Evolutionary conservation across 2,888 invertebrate species (phyloP).

Genomic region (Octodonta nipae): DNA sequence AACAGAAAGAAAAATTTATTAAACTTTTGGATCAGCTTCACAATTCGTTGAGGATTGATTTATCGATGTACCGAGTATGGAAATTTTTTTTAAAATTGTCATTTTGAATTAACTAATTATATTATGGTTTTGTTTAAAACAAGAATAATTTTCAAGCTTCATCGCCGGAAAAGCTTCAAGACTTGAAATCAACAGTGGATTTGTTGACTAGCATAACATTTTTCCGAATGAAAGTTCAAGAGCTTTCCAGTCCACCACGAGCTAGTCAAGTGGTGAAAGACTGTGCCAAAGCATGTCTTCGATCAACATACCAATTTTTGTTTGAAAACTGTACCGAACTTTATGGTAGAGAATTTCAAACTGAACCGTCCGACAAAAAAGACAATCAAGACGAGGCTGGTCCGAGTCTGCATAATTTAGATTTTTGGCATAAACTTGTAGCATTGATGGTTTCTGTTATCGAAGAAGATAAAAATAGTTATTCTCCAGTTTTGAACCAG

Average conservation of each 20-base stretch:
- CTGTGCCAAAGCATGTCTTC: constrained; percentile 89
- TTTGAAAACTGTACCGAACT: constrained; percentile 98
- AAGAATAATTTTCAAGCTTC: constrained; percentile 99
- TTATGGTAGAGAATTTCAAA: constrained; percentile 82
- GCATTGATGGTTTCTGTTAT: constrained; percentile 95
- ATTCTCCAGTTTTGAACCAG: constrained; percentile 95
- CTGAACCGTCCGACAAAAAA: constrained; percentile 80
- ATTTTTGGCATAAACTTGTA: constrained; percentile 97
- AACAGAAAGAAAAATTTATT: no score
- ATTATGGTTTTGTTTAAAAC: no score
- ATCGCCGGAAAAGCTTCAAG: constrained; percentile 93
- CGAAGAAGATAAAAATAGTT: constrained; percentile 96
- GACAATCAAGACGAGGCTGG: constrained; percentile 78
- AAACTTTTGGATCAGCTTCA: no score
- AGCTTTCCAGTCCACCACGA: constrained; percentile 91
- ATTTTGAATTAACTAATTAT: no score
- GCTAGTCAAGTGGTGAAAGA: constrained; percentile 98
- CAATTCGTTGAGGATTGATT: no score
- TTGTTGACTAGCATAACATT: constrained; percentile 97
- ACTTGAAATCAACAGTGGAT: constrained; percentile 97
- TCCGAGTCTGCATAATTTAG: constrained; percentile 75
- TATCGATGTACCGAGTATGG: no score
- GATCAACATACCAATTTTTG: constrained; percentile 94
- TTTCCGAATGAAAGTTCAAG: constrained; percentile 99
- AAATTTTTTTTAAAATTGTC: no score